These are phyloP conservation scores for Podarcis muralis DNA, from an alignment of 2,113 vertebrate genomes.

Conservation along the genomic window DNA sequence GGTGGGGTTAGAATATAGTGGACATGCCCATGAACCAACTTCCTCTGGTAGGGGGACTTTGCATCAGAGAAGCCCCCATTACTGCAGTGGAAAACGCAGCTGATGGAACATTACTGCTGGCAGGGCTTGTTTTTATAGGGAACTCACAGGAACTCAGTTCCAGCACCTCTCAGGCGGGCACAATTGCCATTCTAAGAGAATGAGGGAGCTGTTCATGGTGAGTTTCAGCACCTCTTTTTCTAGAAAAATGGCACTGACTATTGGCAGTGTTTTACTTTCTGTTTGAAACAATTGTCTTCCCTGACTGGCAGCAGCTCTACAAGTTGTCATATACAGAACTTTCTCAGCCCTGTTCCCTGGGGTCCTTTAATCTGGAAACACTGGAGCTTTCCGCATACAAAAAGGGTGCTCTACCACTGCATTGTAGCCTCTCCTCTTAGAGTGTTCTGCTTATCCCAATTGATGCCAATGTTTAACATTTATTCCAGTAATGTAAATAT, in stretches of 20 bases:
- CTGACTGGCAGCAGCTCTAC: neutral
- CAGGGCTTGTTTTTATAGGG: neutral
- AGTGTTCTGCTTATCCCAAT: neutral
- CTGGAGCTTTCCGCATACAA: neutral
- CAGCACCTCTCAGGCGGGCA: no score
- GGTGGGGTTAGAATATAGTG: no score
- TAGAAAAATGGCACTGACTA: neutral
- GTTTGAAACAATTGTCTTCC: neutral
- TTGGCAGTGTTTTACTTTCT: no score
- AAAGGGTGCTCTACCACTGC: neutral
- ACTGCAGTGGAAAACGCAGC: no score
- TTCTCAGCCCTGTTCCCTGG: neutral
- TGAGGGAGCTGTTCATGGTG: no score
- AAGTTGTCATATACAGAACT: neutral
- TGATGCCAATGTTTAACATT: neutral
- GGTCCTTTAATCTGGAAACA: neutral
- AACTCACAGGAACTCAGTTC: neutral
- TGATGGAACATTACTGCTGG: no score
- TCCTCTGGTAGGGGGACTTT: no score
- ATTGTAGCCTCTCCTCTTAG: neutral
- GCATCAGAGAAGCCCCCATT: no score
- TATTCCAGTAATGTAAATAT: neutral
- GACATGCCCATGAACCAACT: no score
- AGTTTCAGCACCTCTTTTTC: no score
- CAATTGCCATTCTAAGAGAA: no score